Evolutionary conservation across 2,797 vertebrate species (phyloP).

Genomic region (Phrynocephalus forsythii): DNA sequence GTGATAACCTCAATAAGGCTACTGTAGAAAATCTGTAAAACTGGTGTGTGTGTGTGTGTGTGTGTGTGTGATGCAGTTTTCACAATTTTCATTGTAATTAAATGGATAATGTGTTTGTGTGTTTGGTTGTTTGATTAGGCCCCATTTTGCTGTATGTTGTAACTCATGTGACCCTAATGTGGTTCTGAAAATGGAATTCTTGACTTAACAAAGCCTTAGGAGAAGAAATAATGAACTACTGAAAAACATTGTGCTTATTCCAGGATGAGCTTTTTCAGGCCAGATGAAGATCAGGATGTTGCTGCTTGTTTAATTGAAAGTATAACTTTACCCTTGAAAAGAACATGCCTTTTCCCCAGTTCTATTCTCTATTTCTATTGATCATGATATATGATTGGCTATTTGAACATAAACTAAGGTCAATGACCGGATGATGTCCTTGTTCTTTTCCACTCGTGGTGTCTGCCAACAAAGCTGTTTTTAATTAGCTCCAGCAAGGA

Average conservation of each 20-base stretch:
- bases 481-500: background rate
- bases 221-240: slow-evolving; percentile 9
- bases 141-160: background rate
- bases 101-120: background rate
- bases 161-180: background rate
- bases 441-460: slow-evolving; percentile 8
- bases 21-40: background rate
- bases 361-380: slow-evolving; percentile 7
- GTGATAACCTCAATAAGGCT: background rate
- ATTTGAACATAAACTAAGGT: slow-evolving; percentile 17
- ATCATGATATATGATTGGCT: slow-evolving; percentile 33
- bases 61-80: background rate
- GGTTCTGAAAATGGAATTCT: slow-evolving; percentile 18
- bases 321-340: slow-evolving; percentile 19
- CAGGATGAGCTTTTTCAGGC: background rate
- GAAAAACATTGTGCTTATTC: background rate
- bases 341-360: slow-evolving; percentile 31
- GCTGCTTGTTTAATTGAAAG: background rate
- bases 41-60: background rate
- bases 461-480: slow-evolving; percentile 16
- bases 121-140: background rate
- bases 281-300: background rate
- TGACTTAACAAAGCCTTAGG: background rate
- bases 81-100: background rate
- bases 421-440: slow-evolving; percentile 27